Evolutionary conservation across 2,113 vertebrate genomes (phyloP).

Genomic region (Nannobrachium achirus): DNA sequence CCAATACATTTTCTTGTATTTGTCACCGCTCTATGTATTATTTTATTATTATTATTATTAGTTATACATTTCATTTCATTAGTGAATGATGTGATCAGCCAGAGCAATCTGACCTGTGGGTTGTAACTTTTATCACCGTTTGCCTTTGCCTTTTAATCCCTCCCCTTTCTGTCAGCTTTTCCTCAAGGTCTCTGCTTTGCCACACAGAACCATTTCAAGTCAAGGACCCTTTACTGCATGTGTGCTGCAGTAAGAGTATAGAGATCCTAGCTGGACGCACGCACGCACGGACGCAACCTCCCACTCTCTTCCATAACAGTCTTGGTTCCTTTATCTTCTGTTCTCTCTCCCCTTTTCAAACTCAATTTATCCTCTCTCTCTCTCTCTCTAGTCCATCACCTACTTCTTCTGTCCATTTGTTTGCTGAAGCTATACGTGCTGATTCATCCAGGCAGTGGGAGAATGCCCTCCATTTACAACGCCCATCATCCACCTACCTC

Average conservation of each 20-base stretch:
- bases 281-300: conserved; percentile 43
- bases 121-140: neutral
- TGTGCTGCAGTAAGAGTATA: conserved; percentile 21
- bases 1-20: too few relatives aligned
- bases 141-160: too few relatives aligned
- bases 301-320: conserved; percentile 45
- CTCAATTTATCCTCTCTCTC: conserved; percentile 16
- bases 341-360: conserved; percentile 28
- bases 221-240: conserved; percentile 43
- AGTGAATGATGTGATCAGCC: neutral
- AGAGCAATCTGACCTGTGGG: too few relatives aligned
- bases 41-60: too few relatives aligned
- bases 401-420: conserved; percentile 7
- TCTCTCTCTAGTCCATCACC: conserved; percentile 15
- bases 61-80: neutral
- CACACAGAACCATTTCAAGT: conserved; percentile 12
- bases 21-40: too few relatives aligned
- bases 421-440: conserved; percentile 48
- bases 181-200: conserved; percentile 56
- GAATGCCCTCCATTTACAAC: conserved; percentile 57
- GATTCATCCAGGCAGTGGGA: conserved; percentile 66
- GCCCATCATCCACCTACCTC: conserved; percentile 44
- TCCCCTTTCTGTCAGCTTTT: conserved; percentile 38
- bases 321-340: conserved; percentile 15
- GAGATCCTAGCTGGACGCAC: conserved; percentile 22